Conservation (phyloP, 1,140 invertebrate species). For the Vollenhovia emeryi region DNA sequence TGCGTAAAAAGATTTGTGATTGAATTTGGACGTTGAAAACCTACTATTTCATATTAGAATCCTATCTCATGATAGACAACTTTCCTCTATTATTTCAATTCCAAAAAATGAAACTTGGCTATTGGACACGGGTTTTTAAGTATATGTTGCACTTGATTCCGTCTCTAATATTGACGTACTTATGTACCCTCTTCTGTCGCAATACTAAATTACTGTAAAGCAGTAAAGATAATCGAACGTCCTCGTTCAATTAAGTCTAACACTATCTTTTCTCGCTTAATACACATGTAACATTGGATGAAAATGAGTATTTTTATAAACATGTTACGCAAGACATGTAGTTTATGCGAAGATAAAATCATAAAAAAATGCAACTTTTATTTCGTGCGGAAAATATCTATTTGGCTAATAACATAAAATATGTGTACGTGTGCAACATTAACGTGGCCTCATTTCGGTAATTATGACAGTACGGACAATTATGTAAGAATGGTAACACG, state of each 20-base stretch:
- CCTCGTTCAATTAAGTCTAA: not conserved
- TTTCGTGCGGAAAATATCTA: not conserved
- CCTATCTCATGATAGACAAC: too few species aligned
- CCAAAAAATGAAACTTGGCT: too few species aligned
- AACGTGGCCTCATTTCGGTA: not conserved
- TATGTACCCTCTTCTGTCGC: not conserved
- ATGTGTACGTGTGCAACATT: not conserved
- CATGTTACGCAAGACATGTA: not conserved
- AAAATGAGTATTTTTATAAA: not conserved
- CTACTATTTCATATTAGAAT: too few species aligned
- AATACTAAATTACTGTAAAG: not conserved
- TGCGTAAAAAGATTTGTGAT: too few species aligned
- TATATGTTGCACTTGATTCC: too few species aligned
- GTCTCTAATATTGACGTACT: too few species aligned
- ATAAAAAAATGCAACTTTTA: not conserved
- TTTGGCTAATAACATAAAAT: not conserved
- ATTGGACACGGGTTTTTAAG: too few species aligned
- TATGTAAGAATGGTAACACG: slow-evolving; percentile 80
- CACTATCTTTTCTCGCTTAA: not conserved
- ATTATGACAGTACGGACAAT: slow-evolving; percentile 59
- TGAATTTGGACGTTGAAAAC: too few species aligned
- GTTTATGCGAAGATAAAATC: not conserved
- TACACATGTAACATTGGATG: not conserved
- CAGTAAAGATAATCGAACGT: not conserved
- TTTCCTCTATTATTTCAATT: too few species aligned